Evolutionary conservation across 2,797 vertebrate species (phyloP), one percentile per base, ranked within the genome.

Genomic region (Megaceryle alcyon): DNA sequence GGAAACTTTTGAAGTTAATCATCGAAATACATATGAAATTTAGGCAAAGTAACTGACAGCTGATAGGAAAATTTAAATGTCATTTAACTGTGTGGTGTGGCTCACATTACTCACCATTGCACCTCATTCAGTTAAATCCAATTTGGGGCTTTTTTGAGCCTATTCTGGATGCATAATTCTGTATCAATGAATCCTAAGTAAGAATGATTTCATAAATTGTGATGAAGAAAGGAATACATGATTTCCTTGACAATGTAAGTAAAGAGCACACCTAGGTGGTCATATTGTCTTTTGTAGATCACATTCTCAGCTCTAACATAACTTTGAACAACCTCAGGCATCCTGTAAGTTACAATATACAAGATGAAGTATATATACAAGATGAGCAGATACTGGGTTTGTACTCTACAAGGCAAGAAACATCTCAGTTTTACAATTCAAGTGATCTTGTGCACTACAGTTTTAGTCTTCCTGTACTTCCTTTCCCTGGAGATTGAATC

Each of bases 221-320:
- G 18, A 65, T 65, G 28, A 76, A 60, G 37, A 43, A 92, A 81
- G 14, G 6, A 39, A 31, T 35, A 39, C 5, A 15, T 17, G 1
- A 44, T n/a, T 72, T 7, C 10, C 12, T 85, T 85, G 23, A 10
- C 8, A 20, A 4, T 43, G 44, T 41, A 53, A 69, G 7, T 48
- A 76, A 53, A 0, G 5, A 72, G 10, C 5, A 53, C 6, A 59
- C 1, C 48, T 66, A 19, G 1, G 1, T 76, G 26, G 6, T 69
- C 28, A 65, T 16, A 19, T 6, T 35, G 31, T 7, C 22, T 90
- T 54, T 85, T 82, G 17, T 48, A 61, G 35, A 46, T 48, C 53
- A 19, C 10, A 29, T 41, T 77, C 28, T 72, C 31, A 77, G 33
- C 7, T 65, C 46, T 69, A 53, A 43, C 31, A 5, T 43, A 79